phyloP scores from a whole-genome alignment of 2,797 vertebrate species.

The Darevskia mixta region DNA sequence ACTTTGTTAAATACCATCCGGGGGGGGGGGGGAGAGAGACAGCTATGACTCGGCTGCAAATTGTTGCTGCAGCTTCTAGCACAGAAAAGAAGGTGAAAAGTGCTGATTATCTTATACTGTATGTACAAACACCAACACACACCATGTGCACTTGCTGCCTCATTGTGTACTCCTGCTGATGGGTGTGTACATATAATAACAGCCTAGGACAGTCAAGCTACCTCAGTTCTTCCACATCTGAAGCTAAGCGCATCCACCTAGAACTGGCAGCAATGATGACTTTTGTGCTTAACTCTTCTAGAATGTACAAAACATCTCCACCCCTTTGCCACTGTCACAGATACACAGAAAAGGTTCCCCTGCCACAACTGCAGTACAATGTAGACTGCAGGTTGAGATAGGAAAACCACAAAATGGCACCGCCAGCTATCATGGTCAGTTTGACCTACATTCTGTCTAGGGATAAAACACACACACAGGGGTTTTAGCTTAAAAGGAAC shows the following conservation, averaged over 20 bases:
- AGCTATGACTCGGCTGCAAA: background rate
- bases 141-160: background rate
- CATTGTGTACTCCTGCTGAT: background rate
- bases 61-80: background rate
- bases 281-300: no score
- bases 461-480: background rate
- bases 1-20: no score
- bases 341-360: background rate
- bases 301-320: no score
- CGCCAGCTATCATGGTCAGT: background rate
- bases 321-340: background rate
- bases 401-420: background rate
- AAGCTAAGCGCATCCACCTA: background rate
- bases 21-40: no score
- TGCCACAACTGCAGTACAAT: background rate
- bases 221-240: background rate
- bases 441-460: background rate
- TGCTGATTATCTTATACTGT: background rate
- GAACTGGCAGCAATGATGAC: background rate
- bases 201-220: background rate
- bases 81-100: background rate
- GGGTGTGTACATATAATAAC: background rate
- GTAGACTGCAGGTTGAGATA: background rate
- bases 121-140: no score
- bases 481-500: background rate